A percentile compares a stretch with the other conserved stretches of the same genome.
phyloP scores from a whole-genome alignment of 2,113 vertebrate species.

The Carettochelys insculpta region DNA sequence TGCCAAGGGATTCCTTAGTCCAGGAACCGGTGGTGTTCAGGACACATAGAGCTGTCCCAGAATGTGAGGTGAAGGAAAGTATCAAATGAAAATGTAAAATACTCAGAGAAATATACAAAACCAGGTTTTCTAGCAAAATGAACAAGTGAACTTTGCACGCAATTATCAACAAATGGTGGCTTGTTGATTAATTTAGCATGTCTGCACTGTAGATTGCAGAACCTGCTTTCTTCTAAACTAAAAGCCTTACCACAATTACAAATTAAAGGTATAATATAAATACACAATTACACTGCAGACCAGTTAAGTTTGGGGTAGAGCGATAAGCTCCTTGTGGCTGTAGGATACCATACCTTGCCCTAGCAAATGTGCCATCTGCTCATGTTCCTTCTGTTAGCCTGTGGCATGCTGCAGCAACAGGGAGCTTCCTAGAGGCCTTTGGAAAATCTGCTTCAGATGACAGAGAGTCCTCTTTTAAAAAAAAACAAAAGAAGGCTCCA shows the following conservation, averaged over 20 bases:
- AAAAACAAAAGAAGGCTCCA: not conserved
- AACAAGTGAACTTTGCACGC: not conserved
- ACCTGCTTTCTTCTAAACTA: conserved; percentile 28
- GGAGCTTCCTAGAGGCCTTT: not conserved
- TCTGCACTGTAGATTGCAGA: not conserved
- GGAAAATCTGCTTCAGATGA: not conserved
- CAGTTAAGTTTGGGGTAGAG: not conserved
- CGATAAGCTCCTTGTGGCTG: not conserved
- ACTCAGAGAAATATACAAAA: not conserved
- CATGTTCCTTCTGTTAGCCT: not conserved
- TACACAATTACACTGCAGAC: not conserved
- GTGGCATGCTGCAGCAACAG: fast-evolving
- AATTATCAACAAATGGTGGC: not conserved
- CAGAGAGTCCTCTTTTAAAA: not conserved
- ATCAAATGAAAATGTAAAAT: not conserved
- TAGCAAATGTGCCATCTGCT: not conserved
- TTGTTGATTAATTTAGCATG: not conserved
- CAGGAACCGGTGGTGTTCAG: not conserved
- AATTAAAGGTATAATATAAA: conserved; percentile 47
- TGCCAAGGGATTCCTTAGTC: not conserved
- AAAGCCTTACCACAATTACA: conserved; percentile 3
- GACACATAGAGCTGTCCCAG: not conserved
- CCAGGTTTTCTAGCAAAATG: not conserved
- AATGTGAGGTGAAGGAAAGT: not conserved
- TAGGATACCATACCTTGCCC: not conserved